These are phyloP conservation scores for Phylloscopus whistleri DNA, from an alignment of 2,113 vertebrate genomes.

Conservation along the genomic window DNA sequence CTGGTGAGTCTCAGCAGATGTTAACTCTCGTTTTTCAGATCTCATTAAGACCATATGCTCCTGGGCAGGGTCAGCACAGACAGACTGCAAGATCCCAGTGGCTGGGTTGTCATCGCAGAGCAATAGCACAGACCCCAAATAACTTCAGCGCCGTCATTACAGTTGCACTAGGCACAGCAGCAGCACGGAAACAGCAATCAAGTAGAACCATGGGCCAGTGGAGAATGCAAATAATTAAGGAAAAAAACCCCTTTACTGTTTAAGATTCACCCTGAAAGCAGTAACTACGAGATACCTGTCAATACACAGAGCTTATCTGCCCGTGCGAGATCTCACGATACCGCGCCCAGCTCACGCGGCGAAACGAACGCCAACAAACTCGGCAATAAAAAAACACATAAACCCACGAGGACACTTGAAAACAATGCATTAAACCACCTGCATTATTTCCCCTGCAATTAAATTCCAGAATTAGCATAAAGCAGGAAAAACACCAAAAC, in stretches of 20 bases:
- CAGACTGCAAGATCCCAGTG: not conserved
- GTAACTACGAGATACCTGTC: not conserved
- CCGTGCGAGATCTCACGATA: not conserved
- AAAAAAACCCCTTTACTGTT: not conserved
- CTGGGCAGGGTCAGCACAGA: not conserved
- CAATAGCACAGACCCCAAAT: not conserved
- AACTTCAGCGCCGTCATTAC: not conserved
- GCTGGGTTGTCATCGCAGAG: not conserved
- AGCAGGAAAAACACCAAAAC: conserved; percentile 48
- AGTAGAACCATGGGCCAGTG: not conserved
- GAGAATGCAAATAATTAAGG: not conserved
- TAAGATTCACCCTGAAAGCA: not conserved
- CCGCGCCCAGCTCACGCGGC: not conserved
- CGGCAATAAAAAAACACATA: conserved; percentile 59
- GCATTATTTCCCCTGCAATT: conserved; percentile 37
- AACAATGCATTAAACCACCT: conserved; percentile 54
- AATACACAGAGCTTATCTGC: not conserved
- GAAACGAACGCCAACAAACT: conserved; percentile 27
- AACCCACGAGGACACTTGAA: conserved; percentile 34
- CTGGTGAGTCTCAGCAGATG: not conserved
- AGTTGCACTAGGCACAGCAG: not conserved
- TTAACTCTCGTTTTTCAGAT: not conserved
- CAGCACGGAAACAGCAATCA: not conserved
- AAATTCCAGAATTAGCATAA: conserved; percentile 59
- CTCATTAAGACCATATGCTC: not conserved